Conservation (phyloP, 64 coral and sea anemone genomes). For the Porites lutea region DNA sequence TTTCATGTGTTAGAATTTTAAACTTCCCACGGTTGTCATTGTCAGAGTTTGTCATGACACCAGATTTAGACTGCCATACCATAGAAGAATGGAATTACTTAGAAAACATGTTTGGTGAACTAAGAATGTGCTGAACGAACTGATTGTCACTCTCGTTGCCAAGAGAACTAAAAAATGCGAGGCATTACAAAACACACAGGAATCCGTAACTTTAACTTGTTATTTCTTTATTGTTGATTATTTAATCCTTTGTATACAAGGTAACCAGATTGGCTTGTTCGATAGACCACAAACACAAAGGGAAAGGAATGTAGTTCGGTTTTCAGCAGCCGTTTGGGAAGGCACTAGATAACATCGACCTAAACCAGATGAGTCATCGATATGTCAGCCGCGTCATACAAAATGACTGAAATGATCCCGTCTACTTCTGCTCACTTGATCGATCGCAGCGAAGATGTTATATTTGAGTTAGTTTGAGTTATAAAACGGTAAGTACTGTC, state of each 20-base stretch:
- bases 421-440: too few species aligned
- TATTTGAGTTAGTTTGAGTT: too few species aligned
- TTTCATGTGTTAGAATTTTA: conserved; percentile 52
- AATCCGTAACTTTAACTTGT: neutral
- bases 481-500: too few species aligned
- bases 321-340: too few species aligned
- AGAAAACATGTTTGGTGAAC: conserved; percentile 53
- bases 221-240: conserved; percentile 10
- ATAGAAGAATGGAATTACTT: conserved; percentile 39
- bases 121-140: conserved; percentile 38
- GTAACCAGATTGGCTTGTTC: too few species aligned
- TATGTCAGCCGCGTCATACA: too few species aligned
- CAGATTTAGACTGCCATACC: conserved; percentile 44
- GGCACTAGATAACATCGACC: too few species aligned
- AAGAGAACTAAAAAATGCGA: neutral
- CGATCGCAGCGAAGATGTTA: too few species aligned
- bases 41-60: conserved; percentile 48
- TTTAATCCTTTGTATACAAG: conserved; percentile 7
- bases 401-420: too few species aligned
- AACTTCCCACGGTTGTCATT: conserved; percentile 51
- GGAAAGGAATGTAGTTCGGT: too few species aligned
- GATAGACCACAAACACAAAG: too few species aligned
- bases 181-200: neutral
- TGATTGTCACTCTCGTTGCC: neutral
- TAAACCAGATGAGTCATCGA: too few species aligned